Evolutionary conservation across 2,888 invertebrate species (phyloP).

Genomic region (Lycia hirtaria): DNA sequence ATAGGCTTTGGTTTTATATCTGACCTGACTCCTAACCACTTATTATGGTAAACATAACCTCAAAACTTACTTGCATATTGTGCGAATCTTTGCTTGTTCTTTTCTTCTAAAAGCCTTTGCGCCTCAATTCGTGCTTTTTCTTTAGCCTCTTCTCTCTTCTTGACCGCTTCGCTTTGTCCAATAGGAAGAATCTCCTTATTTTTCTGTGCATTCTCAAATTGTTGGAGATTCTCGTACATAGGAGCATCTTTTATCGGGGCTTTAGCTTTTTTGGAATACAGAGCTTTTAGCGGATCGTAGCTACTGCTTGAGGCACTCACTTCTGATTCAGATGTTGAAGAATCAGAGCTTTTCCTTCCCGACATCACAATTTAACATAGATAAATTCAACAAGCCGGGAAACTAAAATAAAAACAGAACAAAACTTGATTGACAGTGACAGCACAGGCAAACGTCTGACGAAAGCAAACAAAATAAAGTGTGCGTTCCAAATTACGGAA

Average conservation of each 20-base stretch:
- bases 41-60: slow-evolving; percentile 65
- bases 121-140: slow-evolving; percentile 53
- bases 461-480: no score
- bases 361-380: slow-evolving; percentile 62
- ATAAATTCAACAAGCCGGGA: slow-evolving; percentile 9
- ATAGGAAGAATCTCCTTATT: slow-evolving; percentile 55
- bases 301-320: slow-evolving; percentile 70
- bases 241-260: slow-evolving; percentile 86
- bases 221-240: slow-evolving; percentile 88
- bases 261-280: slow-evolving; percentile 85
- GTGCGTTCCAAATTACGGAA: no score
- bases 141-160: slow-evolving; percentile 68
- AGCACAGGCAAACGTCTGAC: no score
- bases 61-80: slow-evolving; percentile 69
- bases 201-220: slow-evolving; percentile 75
- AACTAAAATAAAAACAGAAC: slow-evolving; percentile 32
- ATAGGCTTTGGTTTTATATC: no score
- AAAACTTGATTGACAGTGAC: neutral
- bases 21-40: neutral
- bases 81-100: slow-evolving; percentile 73
- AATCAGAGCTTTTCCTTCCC: slow-evolving; percentile 57
- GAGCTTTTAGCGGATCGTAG: slow-evolving; percentile 90
- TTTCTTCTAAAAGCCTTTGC: slow-evolving; percentile 61
- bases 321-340: slow-evolving; percentile 77
- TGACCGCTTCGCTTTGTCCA: slow-evolving; percentile 59